These are phyloP conservation scores for Drymonia ruficornis DNA, from an alignment of 2,888 invertebrate species.

Conservation along the genomic window DNA sequence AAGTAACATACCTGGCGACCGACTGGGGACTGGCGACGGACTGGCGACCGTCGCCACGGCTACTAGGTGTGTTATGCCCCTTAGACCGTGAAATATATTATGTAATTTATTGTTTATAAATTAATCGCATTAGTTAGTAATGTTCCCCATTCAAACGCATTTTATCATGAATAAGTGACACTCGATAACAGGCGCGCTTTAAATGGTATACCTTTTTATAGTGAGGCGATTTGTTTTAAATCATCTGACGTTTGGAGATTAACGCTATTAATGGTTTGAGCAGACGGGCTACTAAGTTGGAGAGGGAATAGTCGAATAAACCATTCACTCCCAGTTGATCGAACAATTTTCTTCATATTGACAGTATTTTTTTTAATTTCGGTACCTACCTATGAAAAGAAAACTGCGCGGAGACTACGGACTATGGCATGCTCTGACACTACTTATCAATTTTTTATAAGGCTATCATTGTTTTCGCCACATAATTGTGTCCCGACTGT, in stretches of 20 bases:
- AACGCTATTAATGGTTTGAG: constrained; percentile 61
- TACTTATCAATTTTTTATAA: too few relatives aligned
- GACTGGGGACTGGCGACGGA: too few relatives aligned
- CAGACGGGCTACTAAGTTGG: background rate
- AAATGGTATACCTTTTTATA: constrained; percentile 77
- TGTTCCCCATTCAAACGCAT: constrained; percentile 29
- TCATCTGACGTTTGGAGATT: constrained; percentile 75
- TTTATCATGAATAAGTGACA: constrained; percentile 51
- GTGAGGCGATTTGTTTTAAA: constrained; percentile 69
- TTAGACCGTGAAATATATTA: too few relatives aligned
- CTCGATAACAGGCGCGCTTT: constrained; percentile 68
- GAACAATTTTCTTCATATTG: too few relatives aligned
- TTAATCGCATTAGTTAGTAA: background rate
- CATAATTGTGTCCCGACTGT: background rate
- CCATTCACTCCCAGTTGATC: too few relatives aligned
- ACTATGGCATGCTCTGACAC: too few relatives aligned
- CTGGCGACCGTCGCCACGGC: too few relatives aligned
- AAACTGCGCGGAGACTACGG: background rate
- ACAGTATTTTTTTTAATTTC: too few relatives aligned
- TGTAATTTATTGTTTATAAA: too few relatives aligned
- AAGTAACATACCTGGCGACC: too few relatives aligned
- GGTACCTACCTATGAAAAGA: background rate
- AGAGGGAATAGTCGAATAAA: too few relatives aligned
- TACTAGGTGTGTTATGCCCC: too few relatives aligned
- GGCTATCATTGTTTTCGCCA: background rate